phyloP scores from a whole-genome alignment of 1,140 invertebrate species.

The Semibalanus balanoides region DNA sequence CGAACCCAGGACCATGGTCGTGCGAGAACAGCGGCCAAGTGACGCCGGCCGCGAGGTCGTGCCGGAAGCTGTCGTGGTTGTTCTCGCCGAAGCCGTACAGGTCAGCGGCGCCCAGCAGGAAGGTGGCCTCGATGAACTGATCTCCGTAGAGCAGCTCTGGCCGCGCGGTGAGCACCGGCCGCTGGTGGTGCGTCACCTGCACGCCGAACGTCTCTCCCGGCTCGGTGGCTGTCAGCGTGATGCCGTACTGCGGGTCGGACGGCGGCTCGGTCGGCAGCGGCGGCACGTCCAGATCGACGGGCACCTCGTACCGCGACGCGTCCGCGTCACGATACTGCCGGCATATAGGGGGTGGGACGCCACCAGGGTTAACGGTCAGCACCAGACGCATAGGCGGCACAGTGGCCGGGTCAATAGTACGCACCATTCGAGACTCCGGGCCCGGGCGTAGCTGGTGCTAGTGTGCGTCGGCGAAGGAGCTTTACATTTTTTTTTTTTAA shows the following conservation, averaged over 20 bases:
- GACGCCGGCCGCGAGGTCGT: slow-evolving; percentile 24
- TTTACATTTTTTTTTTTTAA: too few species aligned
- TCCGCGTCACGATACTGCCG: slow-evolving; percentile 12
- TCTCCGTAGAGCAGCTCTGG: slow-evolving; percentile 33
- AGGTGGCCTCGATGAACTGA: slow-evolving; percentile 40
- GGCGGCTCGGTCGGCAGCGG: neutral
- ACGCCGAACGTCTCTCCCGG: slow-evolving; percentile 11
- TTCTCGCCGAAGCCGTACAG: slow-evolving; percentile 41
- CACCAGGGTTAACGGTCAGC: too few species aligned
- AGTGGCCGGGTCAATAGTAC: too few species aligned
- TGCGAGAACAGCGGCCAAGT: slow-evolving; percentile 32
- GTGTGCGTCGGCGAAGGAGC: too few species aligned
- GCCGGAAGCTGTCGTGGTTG: slow-evolving; percentile 20
- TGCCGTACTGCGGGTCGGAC: slow-evolving; percentile 7
- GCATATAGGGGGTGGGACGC: too few species aligned
- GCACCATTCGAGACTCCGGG: neutral
- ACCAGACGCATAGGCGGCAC: too few species aligned
- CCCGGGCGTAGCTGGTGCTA: neutral
- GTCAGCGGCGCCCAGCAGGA: slow-evolving; percentile 30
- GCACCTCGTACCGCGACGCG: slow-evolving; percentile 18
- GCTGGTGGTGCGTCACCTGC: slow-evolving; percentile 27
- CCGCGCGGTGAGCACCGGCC: slow-evolving; percentile 19
- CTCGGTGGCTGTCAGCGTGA: too few species aligned
- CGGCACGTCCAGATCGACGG: slow-evolving; percentile 7
- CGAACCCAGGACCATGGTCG: slow-evolving; percentile 32